Conservation (phyloP, 2,797 vertebrate species). For the Hirundo rustica region DNA sequence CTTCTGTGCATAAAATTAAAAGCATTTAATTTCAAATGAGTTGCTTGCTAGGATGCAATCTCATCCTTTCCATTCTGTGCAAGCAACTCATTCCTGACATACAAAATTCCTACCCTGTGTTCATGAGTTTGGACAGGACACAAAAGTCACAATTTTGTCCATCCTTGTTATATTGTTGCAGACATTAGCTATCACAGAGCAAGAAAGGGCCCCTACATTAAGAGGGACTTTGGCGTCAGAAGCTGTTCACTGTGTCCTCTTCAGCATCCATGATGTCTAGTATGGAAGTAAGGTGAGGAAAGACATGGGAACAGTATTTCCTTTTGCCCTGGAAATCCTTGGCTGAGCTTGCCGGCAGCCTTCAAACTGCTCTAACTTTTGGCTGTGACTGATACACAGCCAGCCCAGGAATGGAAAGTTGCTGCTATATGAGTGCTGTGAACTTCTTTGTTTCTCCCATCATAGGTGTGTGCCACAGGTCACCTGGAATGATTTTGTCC, state of each 20-base stretch:
- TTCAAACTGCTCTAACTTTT: not conserved
- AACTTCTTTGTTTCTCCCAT: not conserved
- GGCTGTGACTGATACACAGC: not conserved
- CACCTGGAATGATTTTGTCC: conserved; percentile 1
- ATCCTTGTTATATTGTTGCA: not conserved
- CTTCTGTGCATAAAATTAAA: not conserved
- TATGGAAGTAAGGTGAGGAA: not conserved
- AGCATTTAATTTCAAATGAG: not conserved
- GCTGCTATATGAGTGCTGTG: not conserved
- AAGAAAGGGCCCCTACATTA: not conserved
- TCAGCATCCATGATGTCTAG: not conserved
- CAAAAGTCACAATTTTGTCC: not conserved
- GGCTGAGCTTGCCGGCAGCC: not conserved
- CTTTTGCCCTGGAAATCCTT: not conserved
- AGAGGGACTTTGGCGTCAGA: not conserved
- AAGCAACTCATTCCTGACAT: not conserved
- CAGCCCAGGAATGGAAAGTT: not conserved
- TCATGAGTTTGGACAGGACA: not conserved
- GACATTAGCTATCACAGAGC: not conserved
- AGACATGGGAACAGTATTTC: not conserved
- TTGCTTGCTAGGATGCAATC: not conserved
- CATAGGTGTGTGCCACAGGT: not conserved
- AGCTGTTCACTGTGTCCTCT: not conserved
- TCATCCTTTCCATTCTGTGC: not conserved
- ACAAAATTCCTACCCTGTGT: not conserved